Evolutionary conservation across 2,888 invertebrate genomes (phyloP).

Genomic region (Sinhomidia bicolor): DNA sequence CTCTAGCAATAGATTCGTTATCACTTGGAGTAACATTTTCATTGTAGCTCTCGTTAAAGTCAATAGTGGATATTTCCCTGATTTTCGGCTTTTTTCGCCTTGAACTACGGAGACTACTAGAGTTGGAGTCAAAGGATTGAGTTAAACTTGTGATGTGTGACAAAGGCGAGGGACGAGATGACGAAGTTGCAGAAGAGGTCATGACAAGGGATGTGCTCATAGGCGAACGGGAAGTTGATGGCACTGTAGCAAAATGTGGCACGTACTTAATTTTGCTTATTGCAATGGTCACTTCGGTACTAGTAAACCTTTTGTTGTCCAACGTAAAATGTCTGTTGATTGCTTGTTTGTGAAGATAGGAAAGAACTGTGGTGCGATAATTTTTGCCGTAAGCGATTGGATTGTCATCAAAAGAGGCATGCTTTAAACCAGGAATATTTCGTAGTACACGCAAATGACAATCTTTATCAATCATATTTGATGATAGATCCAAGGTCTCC

Average conservation of each 20-base stretch:
- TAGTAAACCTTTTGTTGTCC: constrained; percentile 78
- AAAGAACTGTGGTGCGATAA: constrained; percentile 75
- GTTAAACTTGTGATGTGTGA: constrained; percentile 77
- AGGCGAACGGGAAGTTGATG: neutral
- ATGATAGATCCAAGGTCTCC: constrained; percentile 78
- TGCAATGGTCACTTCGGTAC: constrained; percentile 76
- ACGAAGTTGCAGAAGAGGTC: constrained; percentile 63
- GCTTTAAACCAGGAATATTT: constrained; percentile 75
- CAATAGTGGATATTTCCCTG: constrained; percentile 75
- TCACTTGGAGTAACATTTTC: constrained; percentile 62
- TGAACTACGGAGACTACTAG: constrained; percentile 78
- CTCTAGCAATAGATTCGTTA: constrained; percentile 66
- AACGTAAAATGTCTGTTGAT: constrained; percentile 76
- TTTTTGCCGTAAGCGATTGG: constrained; percentile 76
- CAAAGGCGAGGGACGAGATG: constrained; percentile 63
- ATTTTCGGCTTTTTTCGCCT: constrained; percentile 79
- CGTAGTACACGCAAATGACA: constrained; percentile 72
- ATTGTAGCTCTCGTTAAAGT: constrained; percentile 65
- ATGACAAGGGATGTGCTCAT: constrained; percentile 59
- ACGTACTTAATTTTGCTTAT: constrained; percentile 77
- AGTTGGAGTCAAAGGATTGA: constrained; percentile 79
- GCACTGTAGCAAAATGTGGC: constrained; percentile 63
- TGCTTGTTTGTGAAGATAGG: constrained; percentile 74
- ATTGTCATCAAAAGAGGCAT: constrained; percentile 76
- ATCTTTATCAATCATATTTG: constrained; percentile 78